Evolutionary conservation across 2,113 vertebrate species (phyloP).

Genomic region (Acrocephalus arundinaceus): DNA sequence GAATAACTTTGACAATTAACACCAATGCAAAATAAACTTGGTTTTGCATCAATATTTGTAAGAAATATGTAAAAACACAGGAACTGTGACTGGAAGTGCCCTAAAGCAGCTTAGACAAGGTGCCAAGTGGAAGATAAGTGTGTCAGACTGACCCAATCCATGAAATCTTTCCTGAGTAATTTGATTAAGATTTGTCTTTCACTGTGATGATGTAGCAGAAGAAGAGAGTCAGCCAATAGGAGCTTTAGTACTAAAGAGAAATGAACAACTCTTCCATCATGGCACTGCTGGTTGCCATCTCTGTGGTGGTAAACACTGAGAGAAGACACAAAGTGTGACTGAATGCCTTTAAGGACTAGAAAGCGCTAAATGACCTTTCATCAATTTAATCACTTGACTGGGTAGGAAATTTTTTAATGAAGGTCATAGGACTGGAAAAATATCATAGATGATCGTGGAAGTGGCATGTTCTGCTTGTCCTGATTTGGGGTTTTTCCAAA

Average conservation of each 20-base stretch:
- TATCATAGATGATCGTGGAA: neutral
- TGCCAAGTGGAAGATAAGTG: neutral
- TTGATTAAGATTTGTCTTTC: neutral
- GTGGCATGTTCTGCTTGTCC: neutral
- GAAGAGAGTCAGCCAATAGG: neutral
- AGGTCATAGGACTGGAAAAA: slow-evolving; percentile 23
- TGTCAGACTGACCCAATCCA: neutral
- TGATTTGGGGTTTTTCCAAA: neutral
- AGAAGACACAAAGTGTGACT: neutral
- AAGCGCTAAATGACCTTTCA: slow-evolving; percentile 54
- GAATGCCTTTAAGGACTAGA: slow-evolving; percentile 13
- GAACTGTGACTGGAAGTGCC: neutral
- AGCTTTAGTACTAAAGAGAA: neutral
- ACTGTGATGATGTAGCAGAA: neutral
- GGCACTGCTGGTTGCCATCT: neutral
- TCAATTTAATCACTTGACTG: slow-evolving; percentile 47
- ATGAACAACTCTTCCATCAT: neutral
- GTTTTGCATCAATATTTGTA: neutral
- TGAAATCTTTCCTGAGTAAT: neutral
- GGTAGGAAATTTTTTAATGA: slow-evolving; percentile 50
- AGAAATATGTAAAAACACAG: neutral
- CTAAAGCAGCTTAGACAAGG: neutral
- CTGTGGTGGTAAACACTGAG: neutral
- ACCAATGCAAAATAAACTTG: neutral
- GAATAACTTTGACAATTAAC: neutral